phyloP scores from a whole-genome alignment of 2,888 invertebrate genomes.

The Villa cingulata region DNA sequence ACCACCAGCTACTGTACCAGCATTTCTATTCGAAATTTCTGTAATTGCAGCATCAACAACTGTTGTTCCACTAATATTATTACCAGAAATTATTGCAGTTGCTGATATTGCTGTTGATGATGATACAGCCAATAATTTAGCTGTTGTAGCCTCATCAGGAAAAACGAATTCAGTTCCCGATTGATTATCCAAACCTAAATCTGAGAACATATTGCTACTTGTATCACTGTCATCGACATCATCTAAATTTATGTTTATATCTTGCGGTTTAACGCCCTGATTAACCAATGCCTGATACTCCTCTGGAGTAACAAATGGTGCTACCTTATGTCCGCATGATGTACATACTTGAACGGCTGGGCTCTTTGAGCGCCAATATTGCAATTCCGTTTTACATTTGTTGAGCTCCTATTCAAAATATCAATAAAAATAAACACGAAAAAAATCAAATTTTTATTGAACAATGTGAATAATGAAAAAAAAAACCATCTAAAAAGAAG shows the following conservation, averaged over 20 bases:
- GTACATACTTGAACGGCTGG: slow-evolving; percentile 64
- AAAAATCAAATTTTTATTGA: background rate
- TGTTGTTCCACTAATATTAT: too few species aligned
- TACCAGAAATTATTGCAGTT: too few species aligned
- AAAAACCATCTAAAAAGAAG: background rate
- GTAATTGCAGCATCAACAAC: background rate
- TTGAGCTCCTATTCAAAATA: slow-evolving; percentile 86
- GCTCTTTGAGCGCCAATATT: slow-evolving; percentile 82
- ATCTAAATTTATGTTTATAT: slow-evolving; percentile 30
- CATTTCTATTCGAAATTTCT: too few species aligned
- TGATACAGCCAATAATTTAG: slow-evolving; percentile 29
- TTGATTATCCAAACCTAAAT: slow-evolving; percentile 4
- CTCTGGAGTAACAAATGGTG: slow-evolving; percentile 39
- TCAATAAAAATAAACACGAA: slow-evolving; percentile 18
- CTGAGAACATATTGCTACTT: slow-evolving; percentile 15
- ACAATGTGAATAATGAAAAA: background rate
- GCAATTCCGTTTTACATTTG: slow-evolving; percentile 82
- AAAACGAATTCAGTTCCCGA: slow-evolving; percentile 22
- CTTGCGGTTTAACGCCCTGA: slow-evolving; percentile 44
- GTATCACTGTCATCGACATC: slow-evolving; percentile 27
- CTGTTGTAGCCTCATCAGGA: slow-evolving; percentile 31
- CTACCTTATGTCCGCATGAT: slow-evolving; percentile 53
- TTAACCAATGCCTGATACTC: slow-evolving; percentile 48
- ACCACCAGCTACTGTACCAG: background rate
- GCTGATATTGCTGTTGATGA: slow-evolving; percentile 19